Percentiles rank a stretch among this genome's conserved stretches.
phyloP scores from a whole-genome alignment of 2,888 invertebrate genomes.

The Catocala sponsa region DNA sequence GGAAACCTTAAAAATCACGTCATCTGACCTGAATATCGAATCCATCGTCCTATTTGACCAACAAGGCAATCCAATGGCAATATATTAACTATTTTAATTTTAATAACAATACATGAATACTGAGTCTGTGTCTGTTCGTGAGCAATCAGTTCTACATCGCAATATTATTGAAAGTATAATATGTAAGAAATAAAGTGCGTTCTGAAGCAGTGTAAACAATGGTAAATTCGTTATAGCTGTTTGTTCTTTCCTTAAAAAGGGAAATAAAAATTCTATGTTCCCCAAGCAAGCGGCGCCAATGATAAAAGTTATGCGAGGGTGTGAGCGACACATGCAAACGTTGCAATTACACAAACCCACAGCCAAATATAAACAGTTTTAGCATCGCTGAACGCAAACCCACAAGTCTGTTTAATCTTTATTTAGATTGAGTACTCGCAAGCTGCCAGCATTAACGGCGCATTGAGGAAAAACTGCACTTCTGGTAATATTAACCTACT shows the following conservation, averaged over 20 bases:
- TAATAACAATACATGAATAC: no score
- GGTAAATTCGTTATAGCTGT: background rate
- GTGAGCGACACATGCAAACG: background rate
- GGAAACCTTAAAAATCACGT: no score
- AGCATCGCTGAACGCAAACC: background rate
- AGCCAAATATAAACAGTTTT: background rate
- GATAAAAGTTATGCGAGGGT: background rate
- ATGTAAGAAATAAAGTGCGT: no score
- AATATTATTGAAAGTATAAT: no score
- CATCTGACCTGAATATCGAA: no score
- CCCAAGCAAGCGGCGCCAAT: background rate
- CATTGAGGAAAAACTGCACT: constrained; percentile 27
- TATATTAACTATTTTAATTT: no score
- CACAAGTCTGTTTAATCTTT: constrained; percentile 4
- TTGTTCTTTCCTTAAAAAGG: background rate
- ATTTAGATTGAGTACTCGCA: constrained; percentile 10
- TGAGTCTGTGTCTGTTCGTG: no score
- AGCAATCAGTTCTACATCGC: no score
- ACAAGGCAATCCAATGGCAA: no score
- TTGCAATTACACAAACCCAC: background rate
- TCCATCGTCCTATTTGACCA: no score
- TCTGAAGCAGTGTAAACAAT: background rate
- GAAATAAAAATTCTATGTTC: background rate
- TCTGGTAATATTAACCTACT: constrained; percentile 43
- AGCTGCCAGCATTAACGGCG: constrained; percentile 31